Conservation (phyloP, 2,797 vertebrate species). For the Typhlichthys eigenmanni region DNA sequence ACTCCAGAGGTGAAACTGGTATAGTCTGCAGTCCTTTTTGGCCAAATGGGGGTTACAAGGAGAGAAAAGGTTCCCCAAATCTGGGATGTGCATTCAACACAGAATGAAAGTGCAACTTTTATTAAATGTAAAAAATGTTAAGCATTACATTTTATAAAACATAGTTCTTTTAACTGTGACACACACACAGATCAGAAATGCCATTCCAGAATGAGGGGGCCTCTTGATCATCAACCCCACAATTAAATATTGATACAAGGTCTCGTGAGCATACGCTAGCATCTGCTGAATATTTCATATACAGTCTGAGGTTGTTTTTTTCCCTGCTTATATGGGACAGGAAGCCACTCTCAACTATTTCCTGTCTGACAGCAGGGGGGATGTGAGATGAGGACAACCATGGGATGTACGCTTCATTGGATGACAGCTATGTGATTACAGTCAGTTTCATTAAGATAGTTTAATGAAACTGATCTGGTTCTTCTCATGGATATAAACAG, state of each 20-base stretch:
- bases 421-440: neutral
- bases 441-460: too few species aligned
- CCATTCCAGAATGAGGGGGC: slow-evolving; percentile 9
- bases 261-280: slow-evolving; percentile 50
- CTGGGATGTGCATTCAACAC: neutral
- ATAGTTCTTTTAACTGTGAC: neutral
- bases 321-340: slow-evolving; percentile 46
- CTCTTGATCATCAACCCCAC: slow-evolving; percentile 27
- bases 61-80: too few species aligned
- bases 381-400: slow-evolving; percentile 24
- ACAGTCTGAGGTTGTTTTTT: slow-evolving; percentile 50
- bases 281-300: slow-evolving; percentile 74
- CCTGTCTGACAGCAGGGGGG: slow-evolving; percentile 60
- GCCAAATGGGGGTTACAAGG: too few species aligned
- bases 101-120: neutral
- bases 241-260: slow-evolving; percentile 63
- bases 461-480: too few species aligned
- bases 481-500: neutral
- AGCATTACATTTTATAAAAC: too few species aligned
- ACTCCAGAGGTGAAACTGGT: too few species aligned
- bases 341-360: slow-evolving; percentile 58
- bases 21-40: too few species aligned
- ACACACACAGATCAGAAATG: slow-evolving; percentile 24
- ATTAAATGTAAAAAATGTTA: neutral
- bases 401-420: neutral